Evolutionary conservation across 1,140 invertebrate species (phyloP), one percentile per base, ranked within the genome.

Genomic region (Choristoneura fumiferana): DNA sequence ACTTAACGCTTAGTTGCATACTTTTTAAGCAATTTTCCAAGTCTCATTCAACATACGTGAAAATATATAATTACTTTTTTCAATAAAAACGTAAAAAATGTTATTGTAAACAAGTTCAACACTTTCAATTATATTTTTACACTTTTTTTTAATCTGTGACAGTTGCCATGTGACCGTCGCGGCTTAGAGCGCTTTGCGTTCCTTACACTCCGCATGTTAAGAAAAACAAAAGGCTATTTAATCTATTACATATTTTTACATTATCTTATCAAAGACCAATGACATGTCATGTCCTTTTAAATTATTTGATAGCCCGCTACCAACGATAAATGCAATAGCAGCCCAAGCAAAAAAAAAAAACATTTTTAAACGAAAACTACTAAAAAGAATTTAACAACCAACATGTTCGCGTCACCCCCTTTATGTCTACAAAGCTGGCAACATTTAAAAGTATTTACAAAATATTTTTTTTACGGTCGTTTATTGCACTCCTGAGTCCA

Each of bases 71-170:
- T 69, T 71, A 75, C 58, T 57, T 69, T 76, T n/a, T 67, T 70
- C 54, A 67, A 77, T 84, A 82, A 76, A 84, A 84, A 84, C 80
- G 76, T 84, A 83, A 81, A 84, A 84, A 84, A 82, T 82, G 81
- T 80, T 76, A 71, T 69, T 74, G 56, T 69, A 67, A 58, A 61
- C 56, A 40, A 58, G 57, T 58, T 54, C 62, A 69, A 74, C 78
- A 78, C 76, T 77, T 75, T 61, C 70, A 56, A 65, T 58, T 65
- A 53, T 54, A 59, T 67, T 75, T 49, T 72, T 75, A 72, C 72
- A 67, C 69, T 75, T 69, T 77, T 65, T 70, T 71, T 66, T 57
- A 34, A 63, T 43, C 40, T 43, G 40, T 43, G 72, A 81, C 78
- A 81, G 78, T 81, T 79, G 81, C 78, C 67, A 56, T 67, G 52